Base-by-base conservation (phyloP, 1,140 invertebrate genomes). In the Hylyphantes graminicola region DNA sequence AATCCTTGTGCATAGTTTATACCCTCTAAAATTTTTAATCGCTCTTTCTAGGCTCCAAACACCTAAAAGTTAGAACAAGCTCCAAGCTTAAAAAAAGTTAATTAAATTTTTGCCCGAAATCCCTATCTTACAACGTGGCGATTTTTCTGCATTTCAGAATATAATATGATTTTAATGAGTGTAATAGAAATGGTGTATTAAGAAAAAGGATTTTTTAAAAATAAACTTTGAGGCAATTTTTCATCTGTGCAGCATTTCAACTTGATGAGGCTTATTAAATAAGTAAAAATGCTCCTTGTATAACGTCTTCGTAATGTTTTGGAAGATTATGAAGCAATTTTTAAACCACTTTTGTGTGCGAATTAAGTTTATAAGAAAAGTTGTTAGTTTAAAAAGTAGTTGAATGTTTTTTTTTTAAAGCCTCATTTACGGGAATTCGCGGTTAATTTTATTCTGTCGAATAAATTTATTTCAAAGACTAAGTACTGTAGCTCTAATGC, bases 101-200 rank as follows among this genome's bases (percentile, higher is more conserved):
- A 78, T 78, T 78, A 78, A 78, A 78, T 78, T 78, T 35, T 64
- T 78, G 59, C 74, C 53, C 8, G 59, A 76, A 76, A 61, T 50
- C 35, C 53, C 57, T 50, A 50, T 76, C 64, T 61, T 54, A 21
- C 51, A 78, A 19, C 51, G 63, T 64, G 21, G 74, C 54, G 76
- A 67, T 78, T 80, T 80, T 80, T 51, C 21, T 51, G 54, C 77
- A 54, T 64, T 65, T 50, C 19, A 17, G 63, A 35, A 35, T 80
- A n/a, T 80, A 70, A 80, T 70, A 70, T 50, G 65, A 19, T 70
- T 70, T 80, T 70, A 80, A 80, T 80, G 77, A 80, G 70, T 70
- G 70, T 80, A 70, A 80, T 80, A 50, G 77, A 55, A 65, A 78
- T 50, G 21, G 61, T 54, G 76, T 64, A 65, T 65, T 78, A 51